Evolutionary conservation across 2,888 invertebrate species (phyloP), one percentile per base, ranked within the genome.

Genomic region (Cheilosia impressa): DNA sequence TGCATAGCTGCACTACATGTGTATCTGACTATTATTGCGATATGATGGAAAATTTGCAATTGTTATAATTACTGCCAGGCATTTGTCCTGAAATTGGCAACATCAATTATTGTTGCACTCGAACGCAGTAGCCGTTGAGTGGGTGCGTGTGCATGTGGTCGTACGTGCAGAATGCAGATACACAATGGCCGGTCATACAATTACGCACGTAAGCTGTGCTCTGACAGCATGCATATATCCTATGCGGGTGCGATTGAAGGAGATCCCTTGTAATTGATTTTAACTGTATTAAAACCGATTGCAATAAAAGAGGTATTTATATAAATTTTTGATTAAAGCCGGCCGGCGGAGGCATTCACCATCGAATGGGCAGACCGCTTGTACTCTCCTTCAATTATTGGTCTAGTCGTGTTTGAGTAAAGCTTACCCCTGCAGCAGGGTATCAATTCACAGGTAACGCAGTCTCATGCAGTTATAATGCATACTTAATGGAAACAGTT

Each of bases 41-140:
- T 79, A 79, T 79, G 79, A 84, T 84, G 75, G 79, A 84, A 79
- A 75, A 79, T 84, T 84, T 75, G 84, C 79, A 84, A 84, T 84
- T 84, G 79, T 75, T 79, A 71, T 84, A 79, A 84, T 84, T 75
- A 79, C 84, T 84, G 79, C 69, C 73, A 79, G 84, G 84, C 84
- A 84, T 84, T 84, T 84, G 69, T 75, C 75, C 75, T 84, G 75
- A 66, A 84, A 79, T 75, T 84, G 69, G 69, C 79, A 84, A 71
- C 84, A 84, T 84, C 79, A 75, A 84, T 84, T 84, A 45, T 38
- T 17, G 79, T 83, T 83, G 62, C 58, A 55, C 47, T 65, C 47
- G 55, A 75, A n/a, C 60, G 41, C 34, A 41, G 60, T 31, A 73
- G 24, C 50, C 63, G 34, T 55, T 62, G 31, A 47, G 62, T 43